Conservation (phyloP, 2,113 vertebrate species). For the Mungos mungo region DNA sequence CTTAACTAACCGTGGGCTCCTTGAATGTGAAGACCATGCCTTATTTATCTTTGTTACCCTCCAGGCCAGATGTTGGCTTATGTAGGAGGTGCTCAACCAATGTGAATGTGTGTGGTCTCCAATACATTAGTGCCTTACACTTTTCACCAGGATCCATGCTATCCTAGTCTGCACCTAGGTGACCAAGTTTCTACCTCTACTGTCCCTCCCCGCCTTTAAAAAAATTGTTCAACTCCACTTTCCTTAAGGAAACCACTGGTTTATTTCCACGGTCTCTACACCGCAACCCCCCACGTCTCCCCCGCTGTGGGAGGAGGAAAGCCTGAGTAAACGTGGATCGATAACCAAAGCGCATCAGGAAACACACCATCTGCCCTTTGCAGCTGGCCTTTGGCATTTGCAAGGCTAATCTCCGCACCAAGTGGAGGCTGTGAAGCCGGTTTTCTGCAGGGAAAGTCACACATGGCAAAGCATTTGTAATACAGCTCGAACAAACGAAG, state of each 20-base stretch:
- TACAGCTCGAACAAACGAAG: neutral
- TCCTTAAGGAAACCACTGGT: neutral
- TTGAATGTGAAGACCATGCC: neutral
- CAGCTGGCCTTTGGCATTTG: neutral
- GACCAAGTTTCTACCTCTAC: neutral
- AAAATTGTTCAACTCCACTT: neutral
- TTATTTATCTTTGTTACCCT: neutral
- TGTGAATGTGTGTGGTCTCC: neutral
- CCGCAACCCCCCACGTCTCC: neutral
- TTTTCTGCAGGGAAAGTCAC: neutral
- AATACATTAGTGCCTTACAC: neutral
- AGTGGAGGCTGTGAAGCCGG: neutral
- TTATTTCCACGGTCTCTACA: neutral
- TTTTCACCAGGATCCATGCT: neutral
- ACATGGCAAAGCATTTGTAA: constrained; percentile 34
- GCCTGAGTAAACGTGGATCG: neutral
- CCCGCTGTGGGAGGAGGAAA: neutral
- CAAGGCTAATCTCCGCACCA: neutral
- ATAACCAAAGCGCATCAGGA: neutral
- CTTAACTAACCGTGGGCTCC: neutral
- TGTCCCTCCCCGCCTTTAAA: neutral
- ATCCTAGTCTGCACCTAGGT: neutral
- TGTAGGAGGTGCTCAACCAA: neutral
- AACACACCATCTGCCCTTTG: neutral
- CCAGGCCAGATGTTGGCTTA: neutral